Evolutionary conservation across 2,113 vertebrate genomes (phyloP), one percentile per base, ranked within the genome.

Genomic region (Grallaria varia): DNA sequence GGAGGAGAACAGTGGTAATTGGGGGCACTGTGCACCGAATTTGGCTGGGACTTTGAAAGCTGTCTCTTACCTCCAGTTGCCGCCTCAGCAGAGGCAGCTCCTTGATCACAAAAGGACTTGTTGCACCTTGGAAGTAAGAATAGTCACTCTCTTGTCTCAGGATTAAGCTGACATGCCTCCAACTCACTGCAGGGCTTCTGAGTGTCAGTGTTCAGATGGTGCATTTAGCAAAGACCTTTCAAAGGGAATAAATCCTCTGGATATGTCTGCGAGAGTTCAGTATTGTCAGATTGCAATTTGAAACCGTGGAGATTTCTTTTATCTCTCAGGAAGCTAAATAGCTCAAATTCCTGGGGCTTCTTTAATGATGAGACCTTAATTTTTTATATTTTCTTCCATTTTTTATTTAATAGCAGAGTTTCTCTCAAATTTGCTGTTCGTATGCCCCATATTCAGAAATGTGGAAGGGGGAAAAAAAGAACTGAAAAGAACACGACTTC

Each of bases 131-230:
- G 80, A 77, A 90, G 45, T 5, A 3, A 69, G 74, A 85, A 75
- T 15, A 93, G 72, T 35, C 0, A 0, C 60, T 89, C 4, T 2
- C 0, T 47, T 93, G 64, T 71, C 0, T 1, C 56, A 18, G 58
- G 64, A 72, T 91, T 59, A 74, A 74, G 55, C 68, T 74, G 82
- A 71, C 19, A 4, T 52, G 56, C 72, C 30, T 94, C 72, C 50
- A 60, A 68, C 72, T 90, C 59, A 80, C 55, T 6, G 4, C 10
- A 1, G 93, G 75, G 52, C 52, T 95, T 88, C 72, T 4, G 10
- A 68, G 72, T 6, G 19, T 78, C 59, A 18, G 33, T 74, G 56
- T 85, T 93, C 15, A 62, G 87, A 45, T 33, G 31, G 37, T 45
- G 10, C 1, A 1, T 91, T 88, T 74, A 69, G 74, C 1, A 1